Conservation (phyloP, 2,797 vertebrate species). For the Acrossocheilus wenchowensis region DNA sequence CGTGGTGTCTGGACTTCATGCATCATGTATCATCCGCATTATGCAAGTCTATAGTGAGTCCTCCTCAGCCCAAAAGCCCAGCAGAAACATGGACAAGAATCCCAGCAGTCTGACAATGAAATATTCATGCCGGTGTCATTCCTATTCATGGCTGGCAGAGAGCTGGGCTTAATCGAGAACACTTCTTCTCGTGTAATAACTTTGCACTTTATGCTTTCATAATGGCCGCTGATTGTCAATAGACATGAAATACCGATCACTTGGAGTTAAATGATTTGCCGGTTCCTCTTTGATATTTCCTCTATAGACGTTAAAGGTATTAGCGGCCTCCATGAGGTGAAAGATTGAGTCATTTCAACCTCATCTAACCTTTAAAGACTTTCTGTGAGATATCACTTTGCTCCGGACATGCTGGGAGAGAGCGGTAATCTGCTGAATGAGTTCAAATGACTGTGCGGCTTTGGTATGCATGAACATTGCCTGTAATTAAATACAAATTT, state of each 20-base stretch:
- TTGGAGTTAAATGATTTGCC: constrained; percentile 33
- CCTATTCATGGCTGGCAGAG: constrained; percentile 40
- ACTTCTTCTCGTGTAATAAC: constrained; percentile 43
- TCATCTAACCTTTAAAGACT: constrained; percentile 23
- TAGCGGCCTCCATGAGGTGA: constrained; percentile 6
- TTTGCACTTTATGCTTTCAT: constrained; percentile 41
- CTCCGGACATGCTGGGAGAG: background rate
- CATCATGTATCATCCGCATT: constrained; percentile 58
- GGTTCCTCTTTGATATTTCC: constrained; percentile 41
- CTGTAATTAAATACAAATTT: constrained; percentile 10
- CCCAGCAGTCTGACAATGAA: constrained; percentile 44
- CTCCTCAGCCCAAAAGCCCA: constrained; percentile 37
- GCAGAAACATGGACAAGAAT: constrained; percentile 49
- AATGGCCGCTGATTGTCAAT: constrained; percentile 41
- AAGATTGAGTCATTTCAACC: constrained; percentile 35
- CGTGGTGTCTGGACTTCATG: constrained; percentile 41
- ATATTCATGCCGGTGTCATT: constrained; percentile 58
- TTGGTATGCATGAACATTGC: background rate
- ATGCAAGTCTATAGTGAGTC: constrained; percentile 48
- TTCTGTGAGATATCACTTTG: constrained; percentile 12
- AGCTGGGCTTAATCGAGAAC: constrained; percentile 34
- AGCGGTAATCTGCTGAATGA: constrained; percentile 8
- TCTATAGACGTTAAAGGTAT: background rate
- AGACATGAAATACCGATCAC: constrained; percentile 41
- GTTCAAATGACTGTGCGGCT: background rate